Percentiles rank a stretch among this genome's conserved stretches.
These are phyloP conservation scores for Crossaster papposus DNA, from an alignment of 53 echinoderm and acorn worm species.

Conservation along the genomic window DNA sequence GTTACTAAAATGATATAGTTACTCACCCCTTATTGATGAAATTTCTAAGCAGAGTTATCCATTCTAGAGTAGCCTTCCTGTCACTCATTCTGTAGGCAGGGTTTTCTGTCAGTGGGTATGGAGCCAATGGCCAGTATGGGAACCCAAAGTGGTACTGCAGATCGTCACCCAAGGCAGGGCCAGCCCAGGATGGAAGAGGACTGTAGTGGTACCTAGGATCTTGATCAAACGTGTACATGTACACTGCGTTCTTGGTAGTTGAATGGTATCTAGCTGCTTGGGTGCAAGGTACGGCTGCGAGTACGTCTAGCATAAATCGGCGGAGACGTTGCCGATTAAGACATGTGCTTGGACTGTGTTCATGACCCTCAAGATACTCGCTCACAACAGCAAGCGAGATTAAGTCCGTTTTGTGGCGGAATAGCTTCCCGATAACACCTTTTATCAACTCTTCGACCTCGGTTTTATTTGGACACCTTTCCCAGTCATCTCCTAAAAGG, in stretches of 20 bases:
- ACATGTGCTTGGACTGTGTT: neutral
- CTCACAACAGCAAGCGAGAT: constrained; percentile 16
- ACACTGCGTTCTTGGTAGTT: neutral
- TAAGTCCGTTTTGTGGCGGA: neutral
- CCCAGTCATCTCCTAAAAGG: constrained; percentile 6
- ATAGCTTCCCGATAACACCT: neutral
- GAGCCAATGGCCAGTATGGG: constrained; percentile 46
- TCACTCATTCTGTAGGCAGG: constrained; percentile 40
- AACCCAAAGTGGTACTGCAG: constrained; percentile 66
- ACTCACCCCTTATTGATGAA: constrained; percentile 53
- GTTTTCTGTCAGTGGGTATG: constrained; percentile 4
- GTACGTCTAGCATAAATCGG: constrained; percentile 36
- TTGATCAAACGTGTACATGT: constrained; percentile 49
- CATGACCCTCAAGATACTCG: constrained; percentile 18
- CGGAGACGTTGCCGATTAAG: constrained; percentile 5
- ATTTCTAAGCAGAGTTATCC: constrained; percentile 11
- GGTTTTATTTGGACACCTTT: constrained; percentile 35
- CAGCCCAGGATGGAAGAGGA: constrained; percentile 50
- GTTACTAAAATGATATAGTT: too few species aligned
- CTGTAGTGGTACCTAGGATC: constrained; percentile 27
- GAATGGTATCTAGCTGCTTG: constrained; percentile 37
- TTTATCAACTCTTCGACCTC: constrained; percentile 7
- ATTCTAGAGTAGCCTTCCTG: constrained; percentile 10
- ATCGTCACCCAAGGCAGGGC: constrained; percentile 66
- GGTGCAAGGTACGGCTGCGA: constrained; percentile 19